Evolutionary conservation across 2,797 vertebrate genomes (phyloP), one percentile per base, ranked within the genome.

Genomic region (Loriculus beryllinus): DNA sequence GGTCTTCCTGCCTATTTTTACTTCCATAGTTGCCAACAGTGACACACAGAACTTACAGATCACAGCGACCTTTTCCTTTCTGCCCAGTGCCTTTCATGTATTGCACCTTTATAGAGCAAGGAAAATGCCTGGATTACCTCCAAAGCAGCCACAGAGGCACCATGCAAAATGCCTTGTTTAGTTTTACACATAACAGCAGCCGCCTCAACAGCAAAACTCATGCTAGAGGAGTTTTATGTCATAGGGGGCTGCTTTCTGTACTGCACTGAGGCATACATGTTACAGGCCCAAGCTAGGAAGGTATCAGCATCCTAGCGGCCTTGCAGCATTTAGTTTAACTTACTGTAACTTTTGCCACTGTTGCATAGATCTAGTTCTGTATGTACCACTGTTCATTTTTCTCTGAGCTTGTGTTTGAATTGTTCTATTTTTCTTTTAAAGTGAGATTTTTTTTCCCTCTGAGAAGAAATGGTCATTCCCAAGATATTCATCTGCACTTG

Each of bases 401-500:
- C 17, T 60, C 77, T 16, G 13, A 31, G 12, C 5, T 49, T 59
- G 35, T n/a, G 16, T 56, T 28, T 40, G 11, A 47, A 21, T 43
- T 22, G 1, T 37, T 42, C 0, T 3, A 1, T 20, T 21, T 51
- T 31, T 54, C 12, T 26, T 43, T 22, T 56, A 23, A 57, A 57
- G 22, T 57, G 22, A 57, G 54, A 57, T 16, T 54, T 57, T 57
- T 35, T 35, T 57, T 57, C 23, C 54, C 22, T 22, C 82, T 43
- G 52, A 70, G 88, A 77, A 91, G 45, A 62, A 82, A 23, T 47
- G 65, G 60, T 87, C 81, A 54, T 63, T 94, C 89, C 88, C 60
- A 48, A 96, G 93, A 89, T 92, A 93, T 4, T 68, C 64, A 93
- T 92, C 93, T 90, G 37, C 70, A 56, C 39, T 45, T 57, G 18